phyloP scores from a whole-genome alignment of 2,797 vertebrate species.

The Calcarius lapponicus region DNA sequence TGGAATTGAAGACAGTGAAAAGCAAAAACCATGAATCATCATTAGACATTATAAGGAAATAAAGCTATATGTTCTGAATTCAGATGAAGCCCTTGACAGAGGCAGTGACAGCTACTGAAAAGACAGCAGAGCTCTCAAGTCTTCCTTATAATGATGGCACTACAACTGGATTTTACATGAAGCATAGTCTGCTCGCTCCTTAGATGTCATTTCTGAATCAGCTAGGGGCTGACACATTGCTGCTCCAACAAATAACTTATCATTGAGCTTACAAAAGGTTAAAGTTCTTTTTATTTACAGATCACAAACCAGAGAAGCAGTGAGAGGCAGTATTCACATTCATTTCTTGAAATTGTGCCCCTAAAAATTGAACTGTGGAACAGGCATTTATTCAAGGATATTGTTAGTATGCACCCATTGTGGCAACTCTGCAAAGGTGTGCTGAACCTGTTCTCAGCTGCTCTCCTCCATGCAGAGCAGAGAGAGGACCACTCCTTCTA shows the following conservation, averaged over 20 bases:
- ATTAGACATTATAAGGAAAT: conserved; percentile 64
- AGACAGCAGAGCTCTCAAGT: conserved; percentile 38
- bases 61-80: conserved; percentile 39
- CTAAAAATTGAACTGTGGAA: background rate
- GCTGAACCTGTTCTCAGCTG: background rate
- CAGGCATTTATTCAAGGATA: background rate
- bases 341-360: background rate
- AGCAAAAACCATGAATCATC: conserved; percentile 40
- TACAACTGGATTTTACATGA: conserved; percentile 41
- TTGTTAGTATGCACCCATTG: background rate
- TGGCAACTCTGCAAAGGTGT: background rate
- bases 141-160: background rate
- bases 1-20: background rate
- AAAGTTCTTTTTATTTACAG: conserved; percentile 52
- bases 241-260: conserved; percentile 52
- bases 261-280: conserved; percentile 39
- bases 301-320: background rate
- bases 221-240: background rate
- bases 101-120: conserved; percentile 43
- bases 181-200: background rate
- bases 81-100: conserved; percentile 27
- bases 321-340: background rate
- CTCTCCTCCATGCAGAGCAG: rapidly evolving
- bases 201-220: conserved; percentile 52
- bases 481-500: background rate